phyloP scores from a whole-genome alignment of 1,140 invertebrate species.

The Frieseomelitta varia region DNA sequence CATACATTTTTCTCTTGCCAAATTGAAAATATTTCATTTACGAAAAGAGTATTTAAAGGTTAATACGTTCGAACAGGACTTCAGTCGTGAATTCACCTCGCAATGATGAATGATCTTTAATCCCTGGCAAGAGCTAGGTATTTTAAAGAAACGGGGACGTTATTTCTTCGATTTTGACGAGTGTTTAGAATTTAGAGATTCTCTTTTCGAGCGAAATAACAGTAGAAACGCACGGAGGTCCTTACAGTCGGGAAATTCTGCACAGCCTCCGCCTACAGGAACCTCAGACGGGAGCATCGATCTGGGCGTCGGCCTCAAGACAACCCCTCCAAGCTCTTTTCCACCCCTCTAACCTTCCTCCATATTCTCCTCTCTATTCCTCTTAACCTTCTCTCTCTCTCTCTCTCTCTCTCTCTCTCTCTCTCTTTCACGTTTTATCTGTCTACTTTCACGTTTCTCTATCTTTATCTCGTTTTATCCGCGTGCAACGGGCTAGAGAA shows the following conservation, averaged over 20 bases:
- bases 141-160: neutral
- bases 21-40: too few species aligned
- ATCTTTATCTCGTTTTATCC: neutral
- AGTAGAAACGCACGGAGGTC: conserved; percentile 40
- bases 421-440: too few species aligned
- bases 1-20: too few species aligned
- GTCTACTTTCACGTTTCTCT: neutral
- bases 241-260: conserved; percentile 61
- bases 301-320: conserved; percentile 78
- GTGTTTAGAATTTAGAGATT: neutral
- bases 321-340: conserved; percentile 53
- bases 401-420: neutral
- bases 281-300: conserved; percentile 77
- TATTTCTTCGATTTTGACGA: conserved; percentile 9
- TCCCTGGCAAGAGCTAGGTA: neutral
- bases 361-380: conserved; percentile 47
- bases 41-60: too few species aligned
- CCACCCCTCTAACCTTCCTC: conserved; percentile 33
- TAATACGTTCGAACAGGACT: neutral
- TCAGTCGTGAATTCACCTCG: neutral
- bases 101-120: too few species aligned
- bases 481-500: neutral
- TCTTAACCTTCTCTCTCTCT: conserved; percentile 36
- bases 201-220: conserved; percentile 24
- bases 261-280: conserved; percentile 72